These are phyloP conservation scores for Melanotaenia parkinsoni DNA, from an alignment of 2,797 vertebrate genomes.

Conservation along the genomic window DNA sequence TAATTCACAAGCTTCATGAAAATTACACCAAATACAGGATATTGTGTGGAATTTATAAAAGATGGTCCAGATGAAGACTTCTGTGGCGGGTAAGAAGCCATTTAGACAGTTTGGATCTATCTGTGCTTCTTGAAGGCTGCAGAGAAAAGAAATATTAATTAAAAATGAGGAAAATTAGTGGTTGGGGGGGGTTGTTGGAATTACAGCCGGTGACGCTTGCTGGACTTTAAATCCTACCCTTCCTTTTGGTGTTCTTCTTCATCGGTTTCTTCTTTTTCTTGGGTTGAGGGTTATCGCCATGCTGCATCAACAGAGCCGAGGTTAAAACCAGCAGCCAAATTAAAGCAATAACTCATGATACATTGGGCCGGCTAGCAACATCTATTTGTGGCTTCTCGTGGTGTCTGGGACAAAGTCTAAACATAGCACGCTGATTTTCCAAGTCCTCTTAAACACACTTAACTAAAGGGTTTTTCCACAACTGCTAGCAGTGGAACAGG, in stretches of 20 bases:
- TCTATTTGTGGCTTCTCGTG: conserved; percentile 14
- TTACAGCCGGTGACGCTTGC: neutral
- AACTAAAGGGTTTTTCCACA: conserved; percentile 36
- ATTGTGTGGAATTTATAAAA: too few species aligned
- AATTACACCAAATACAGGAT: neutral
- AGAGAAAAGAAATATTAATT: conserved; percentile 10
- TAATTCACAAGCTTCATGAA: conserved; percentile 25
- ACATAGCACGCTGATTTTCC: conserved; percentile 31
- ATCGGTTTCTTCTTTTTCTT: conserved; percentile 84
- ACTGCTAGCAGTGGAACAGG: conserved; percentile 22
- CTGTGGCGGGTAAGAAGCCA: neutral
- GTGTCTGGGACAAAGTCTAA: conserved; percentile 17
- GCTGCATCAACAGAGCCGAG: conserved; percentile 56
- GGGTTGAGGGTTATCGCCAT: conserved; percentile 60
- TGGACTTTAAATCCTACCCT: conserved; percentile 58
- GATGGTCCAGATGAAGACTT: neutral
- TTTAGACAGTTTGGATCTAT: conserved; percentile 36
- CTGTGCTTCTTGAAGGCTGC: conserved; percentile 81
- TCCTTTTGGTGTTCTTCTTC: conserved; percentile 85
- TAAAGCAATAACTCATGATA: conserved; percentile 20
- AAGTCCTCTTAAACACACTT: conserved; percentile 24
- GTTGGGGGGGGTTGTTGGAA: neutral
- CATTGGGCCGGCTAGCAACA: conserved; percentile 7
- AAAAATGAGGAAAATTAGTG: neutral
- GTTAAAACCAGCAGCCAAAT: conserved; percentile 12